A percentile compares a stretch with the other conserved stretches of the same genome.
Conservation (phyloP, 2,888 invertebrate genomes). For the Lysandra bellargus region DNA sequence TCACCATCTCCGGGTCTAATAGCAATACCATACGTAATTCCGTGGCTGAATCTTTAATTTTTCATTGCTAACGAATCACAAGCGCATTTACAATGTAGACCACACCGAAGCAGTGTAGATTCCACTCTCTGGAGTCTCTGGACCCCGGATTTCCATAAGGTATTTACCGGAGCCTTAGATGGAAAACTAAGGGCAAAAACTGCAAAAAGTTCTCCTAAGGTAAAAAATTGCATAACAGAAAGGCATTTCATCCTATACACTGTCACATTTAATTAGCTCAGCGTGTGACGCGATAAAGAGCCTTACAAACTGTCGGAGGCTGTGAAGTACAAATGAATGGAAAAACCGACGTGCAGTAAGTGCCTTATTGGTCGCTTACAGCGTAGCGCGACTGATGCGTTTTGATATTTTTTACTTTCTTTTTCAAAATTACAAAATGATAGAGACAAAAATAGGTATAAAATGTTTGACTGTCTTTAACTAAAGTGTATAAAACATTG, state of each 20-base stretch:
- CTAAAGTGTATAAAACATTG: no score
- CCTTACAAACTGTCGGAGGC: conserved; percentile 20
- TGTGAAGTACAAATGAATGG: conserved; percentile 31
- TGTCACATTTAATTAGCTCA: conserved; percentile 21
- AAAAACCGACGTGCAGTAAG: conserved; percentile 34
- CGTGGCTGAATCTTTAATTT: no score
- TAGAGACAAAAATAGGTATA: no score
- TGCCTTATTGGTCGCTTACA: conserved; percentile 27
- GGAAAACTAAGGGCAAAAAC: neutral
- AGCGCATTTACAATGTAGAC: no score
- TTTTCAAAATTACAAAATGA: neutral
- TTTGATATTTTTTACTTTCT: neutral
- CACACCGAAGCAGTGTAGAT: neutral
- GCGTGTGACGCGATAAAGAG: conserved; percentile 18
- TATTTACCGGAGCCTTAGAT: neutral
- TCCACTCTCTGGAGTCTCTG: neutral
- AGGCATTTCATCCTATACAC: neutral
- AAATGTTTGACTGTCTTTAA: no score
- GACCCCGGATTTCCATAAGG: neutral
- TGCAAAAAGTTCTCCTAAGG: neutral
- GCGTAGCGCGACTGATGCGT: neutral
- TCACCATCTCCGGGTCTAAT: no score
- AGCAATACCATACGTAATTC: no score
- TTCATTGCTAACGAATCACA: no score
- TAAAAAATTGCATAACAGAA: neutral